A percentile compares a stretch with the other conserved stretches of the same genome.
phyloP scores from a whole-genome alignment of 2,797 vertebrate species.

The Tangara arthus region DNA sequence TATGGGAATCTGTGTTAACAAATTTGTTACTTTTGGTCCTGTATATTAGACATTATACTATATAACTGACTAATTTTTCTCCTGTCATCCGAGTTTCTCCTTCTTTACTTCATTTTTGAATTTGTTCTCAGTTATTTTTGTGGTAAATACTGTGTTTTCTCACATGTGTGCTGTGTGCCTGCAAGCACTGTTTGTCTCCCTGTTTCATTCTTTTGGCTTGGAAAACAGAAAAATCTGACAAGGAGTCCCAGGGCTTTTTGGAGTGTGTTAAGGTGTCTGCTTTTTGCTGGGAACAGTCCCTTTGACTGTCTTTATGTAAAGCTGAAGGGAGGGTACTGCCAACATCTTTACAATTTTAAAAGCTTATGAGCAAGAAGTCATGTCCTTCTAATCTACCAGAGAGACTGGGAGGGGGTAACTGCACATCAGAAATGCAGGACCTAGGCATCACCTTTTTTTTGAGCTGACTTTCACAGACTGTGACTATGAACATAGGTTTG shows the following conservation, averaged over 20 bases:
- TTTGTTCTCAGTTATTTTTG: background rate
- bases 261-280: background rate
- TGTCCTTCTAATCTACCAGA: background rate
- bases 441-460: background rate
- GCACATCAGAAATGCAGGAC: background rate
- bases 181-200: background rate
- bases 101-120: background rate
- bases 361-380: background rate
- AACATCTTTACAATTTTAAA: background rate
- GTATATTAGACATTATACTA: background rate
- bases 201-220: background rate
- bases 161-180: fast-evolving
- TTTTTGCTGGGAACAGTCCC: background rate
- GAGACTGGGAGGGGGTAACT: background rate
- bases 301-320: background rate
- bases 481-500: background rate
- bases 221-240: background rate
- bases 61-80: background rate
- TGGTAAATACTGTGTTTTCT: background rate
- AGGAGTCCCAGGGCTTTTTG: background rate
- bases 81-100: background rate
- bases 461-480: background rate
- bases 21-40: background rate
- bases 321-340: background rate
- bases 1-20: background rate